Evolutionary conservation across 2,888 invertebrate species (phyloP).

Genomic region (Euphydryas editha): DNA sequence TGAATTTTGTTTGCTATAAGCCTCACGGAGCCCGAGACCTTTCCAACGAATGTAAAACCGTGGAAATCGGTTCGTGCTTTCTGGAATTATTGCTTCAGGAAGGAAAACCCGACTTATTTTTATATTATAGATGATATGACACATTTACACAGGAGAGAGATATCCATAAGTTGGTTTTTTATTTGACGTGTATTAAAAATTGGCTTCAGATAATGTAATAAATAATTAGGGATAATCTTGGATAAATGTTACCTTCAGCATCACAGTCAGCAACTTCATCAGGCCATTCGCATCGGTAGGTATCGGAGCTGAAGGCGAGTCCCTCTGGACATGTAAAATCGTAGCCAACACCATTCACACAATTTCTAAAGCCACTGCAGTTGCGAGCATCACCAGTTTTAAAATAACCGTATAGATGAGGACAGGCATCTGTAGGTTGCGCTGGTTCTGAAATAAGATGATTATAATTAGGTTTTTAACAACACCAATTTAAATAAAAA

Average conservation of each 20-base stretch:
- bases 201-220: too few species aligned
- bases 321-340: slow-evolving; percentile 92
- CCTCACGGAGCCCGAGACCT: too few species aligned
- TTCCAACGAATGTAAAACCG: too few species aligned
- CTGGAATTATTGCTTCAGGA: too few species aligned
- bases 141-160: too few species aligned
- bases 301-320: slow-evolving; percentile 88
- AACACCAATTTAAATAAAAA: background rate
- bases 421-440: slow-evolving; percentile 90
- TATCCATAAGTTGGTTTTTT: too few species aligned
- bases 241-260: slow-evolving; percentile 85
- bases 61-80: too few species aligned
- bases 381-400: slow-evolving; percentile 84
- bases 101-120: too few species aligned
- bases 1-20: too few species aligned
- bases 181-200: too few species aligned
- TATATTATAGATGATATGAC: too few species aligned
- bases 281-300: slow-evolving; percentile 94
- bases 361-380: slow-evolving; percentile 92
- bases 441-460: slow-evolving; percentile 84
- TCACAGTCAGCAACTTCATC: slow-evolving; percentile 92
- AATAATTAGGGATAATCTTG: background rate
- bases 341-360: slow-evolving; percentile 89
- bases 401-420: slow-evolving; percentile 93
- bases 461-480: background rate